Conservation (phyloP, 2,797 vertebrate species). For the Tachyglossus aculeatus region DNA sequence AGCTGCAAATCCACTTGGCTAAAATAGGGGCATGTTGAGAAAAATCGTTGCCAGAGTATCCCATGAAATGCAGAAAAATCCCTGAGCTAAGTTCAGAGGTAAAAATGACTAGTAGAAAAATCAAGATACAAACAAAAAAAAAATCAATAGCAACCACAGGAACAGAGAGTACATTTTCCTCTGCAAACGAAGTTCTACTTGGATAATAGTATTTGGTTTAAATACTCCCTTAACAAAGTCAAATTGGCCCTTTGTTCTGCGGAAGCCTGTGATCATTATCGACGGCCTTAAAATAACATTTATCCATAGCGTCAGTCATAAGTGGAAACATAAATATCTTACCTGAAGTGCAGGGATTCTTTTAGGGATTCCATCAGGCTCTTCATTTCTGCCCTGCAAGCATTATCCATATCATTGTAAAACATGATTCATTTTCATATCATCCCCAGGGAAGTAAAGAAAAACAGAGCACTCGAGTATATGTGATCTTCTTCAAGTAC, state of each 20-base stretch:
- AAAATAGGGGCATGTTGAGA: too few species aligned
- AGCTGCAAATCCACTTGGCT: too few species aligned
- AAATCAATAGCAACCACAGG: slow-evolving; percentile 11
- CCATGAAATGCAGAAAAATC: not conserved
- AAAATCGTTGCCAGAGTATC: not conserved
- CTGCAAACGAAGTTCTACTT: not conserved
- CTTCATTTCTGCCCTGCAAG: slow-evolving; percentile 10
- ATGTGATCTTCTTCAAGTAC: too few species aligned
- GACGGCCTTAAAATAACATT: slow-evolving; percentile 24
- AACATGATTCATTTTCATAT: too few species aligned
- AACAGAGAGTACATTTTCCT: slow-evolving; percentile 18
- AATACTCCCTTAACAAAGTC: slow-evolving; percentile 34
- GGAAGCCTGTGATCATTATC: not conserved
- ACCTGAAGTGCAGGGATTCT: not conserved
- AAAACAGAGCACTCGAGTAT: too few species aligned
- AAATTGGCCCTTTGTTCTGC: not conserved
- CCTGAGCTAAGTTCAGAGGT: not conserved
- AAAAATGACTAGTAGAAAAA: slow-evolving; percentile 14
- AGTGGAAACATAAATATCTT: slow-evolving; percentile 70
- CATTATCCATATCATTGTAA: too few species aligned
- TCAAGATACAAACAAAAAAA: slow-evolving; percentile 1
- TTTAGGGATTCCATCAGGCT: not conserved
- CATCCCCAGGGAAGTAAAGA: too few species aligned
- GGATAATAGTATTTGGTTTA: not conserved
- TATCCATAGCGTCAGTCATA: slow-evolving; percentile 35